phyloP scores from a whole-genome alignment of 2,113 vertebrate species.

The Barnardius zonarius region DNA sequence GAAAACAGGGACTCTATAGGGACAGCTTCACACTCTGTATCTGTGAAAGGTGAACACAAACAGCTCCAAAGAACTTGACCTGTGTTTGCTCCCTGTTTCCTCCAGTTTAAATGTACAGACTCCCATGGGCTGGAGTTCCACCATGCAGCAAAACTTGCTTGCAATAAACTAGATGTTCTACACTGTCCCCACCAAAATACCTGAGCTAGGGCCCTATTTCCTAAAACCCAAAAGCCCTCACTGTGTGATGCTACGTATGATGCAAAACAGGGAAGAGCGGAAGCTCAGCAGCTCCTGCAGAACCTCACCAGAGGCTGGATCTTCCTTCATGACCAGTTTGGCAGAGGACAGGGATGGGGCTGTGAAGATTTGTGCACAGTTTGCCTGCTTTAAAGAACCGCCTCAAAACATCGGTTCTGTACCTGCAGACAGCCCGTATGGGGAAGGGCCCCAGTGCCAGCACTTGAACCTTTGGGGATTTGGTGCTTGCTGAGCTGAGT shows the following conservation, averaged over 20 bases:
- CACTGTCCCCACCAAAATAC: not conserved
- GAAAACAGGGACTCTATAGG: accelerated
- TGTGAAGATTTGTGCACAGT: not conserved
- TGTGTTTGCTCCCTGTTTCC: not conserved
- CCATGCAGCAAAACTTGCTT: accelerated
- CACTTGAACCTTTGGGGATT: not conserved
- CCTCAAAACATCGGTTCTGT: not conserved
- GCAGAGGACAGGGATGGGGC: not conserved
- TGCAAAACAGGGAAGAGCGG: accelerated
- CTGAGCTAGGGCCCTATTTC: not conserved
- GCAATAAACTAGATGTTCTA: not conserved
- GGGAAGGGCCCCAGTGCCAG: not conserved
- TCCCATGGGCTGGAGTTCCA: not conserved
- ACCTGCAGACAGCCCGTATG: not conserved
- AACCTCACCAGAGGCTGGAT: not conserved
- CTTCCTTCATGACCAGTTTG: not conserved
- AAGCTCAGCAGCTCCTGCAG: not conserved
- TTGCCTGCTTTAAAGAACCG: not conserved
- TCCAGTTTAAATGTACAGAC: not conserved
- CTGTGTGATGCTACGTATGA: not conserved
- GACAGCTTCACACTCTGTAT: not conserved
- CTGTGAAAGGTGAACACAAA: not conserved
- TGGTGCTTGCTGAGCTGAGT: not conserved
- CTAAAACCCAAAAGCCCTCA: not conserved
- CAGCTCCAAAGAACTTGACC: not conserved